Evolutionary conservation across 2,888 invertebrate species (phyloP), one percentile per base, ranked within the genome.

Genomic region (Tanytarsus gracilentus): DNA sequence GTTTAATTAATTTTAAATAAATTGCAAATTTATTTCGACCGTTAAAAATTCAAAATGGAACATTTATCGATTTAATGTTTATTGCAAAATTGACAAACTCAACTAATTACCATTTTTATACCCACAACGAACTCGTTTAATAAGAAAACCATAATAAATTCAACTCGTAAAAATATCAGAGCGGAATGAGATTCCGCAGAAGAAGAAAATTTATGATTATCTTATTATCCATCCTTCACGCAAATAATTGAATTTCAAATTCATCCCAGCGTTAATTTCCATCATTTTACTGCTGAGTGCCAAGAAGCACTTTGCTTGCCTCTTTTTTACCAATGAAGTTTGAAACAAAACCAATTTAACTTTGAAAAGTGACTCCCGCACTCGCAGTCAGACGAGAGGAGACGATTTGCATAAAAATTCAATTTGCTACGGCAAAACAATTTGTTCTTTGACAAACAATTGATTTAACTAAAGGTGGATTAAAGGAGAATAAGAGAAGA

Each of bases 291-390:
- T 48, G 7, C 16, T n/a, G 1, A 25, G 25, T 7, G 26, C 9
- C 11, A n/a, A 26, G 30, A 33, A 11, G 8, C 8, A 26, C 7
- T 44, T 44, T 18, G 14, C 36, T 16, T 36, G n/a, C 14, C 16
- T 36, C 8, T 14, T 36, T 36, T 36, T 33, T 33, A 21, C 9
- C 52, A 52, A 52, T 52, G 36, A 33, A 55, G 55, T 55, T 55
- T 40, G 4, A 26, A 55, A 55, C 26, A 55, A 55, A 55, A 55
- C 55, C 55, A 55, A 55, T 55, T 55, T 55, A 55, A 55, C 55
- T 55, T 55, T 39, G 26, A 25, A 40, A 40, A 5, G 30, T 8
- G 27, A 48, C 48, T 48, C 9, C 9, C 7, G 30, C n/a, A n/a
- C n/a, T n/a, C n/a, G n/a, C n/a, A 33, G 33, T 2, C 11, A 27